Base-by-base conservation (phyloP, 2,797 vertebrate genomes). In the Sebastolobus alascanus region DNA sequence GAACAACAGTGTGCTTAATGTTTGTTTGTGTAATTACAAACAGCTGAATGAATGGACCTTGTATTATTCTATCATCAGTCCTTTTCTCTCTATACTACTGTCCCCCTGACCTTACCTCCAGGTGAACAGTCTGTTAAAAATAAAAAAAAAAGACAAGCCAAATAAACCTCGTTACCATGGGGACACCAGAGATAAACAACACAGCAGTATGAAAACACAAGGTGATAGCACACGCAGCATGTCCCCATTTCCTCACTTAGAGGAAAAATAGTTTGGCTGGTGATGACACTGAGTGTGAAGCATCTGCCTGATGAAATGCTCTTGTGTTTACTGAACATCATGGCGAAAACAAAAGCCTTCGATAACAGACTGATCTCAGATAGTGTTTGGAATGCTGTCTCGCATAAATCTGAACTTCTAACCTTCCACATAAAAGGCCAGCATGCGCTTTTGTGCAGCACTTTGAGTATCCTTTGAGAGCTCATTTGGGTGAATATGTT, bases 401-500 rank as follows among this genome's bases (percentile, higher is more conserved):
- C 2, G 9, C 46, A 71, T 70, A 60, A 77, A 84, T 79, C 35
- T 43, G 9, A 61, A 68, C 29, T 71, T 65, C 13, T 68, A 69
- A 79, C 77, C 63, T 78, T 68, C 2, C 27, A 10, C 76, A 5
- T 77, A 22, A 33, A n/a, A n/a, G 25, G 22, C 10, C 35, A 40
- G 40, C 8, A n/a, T 71, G 61, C 2, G 43, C 37, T 55, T 43
- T 56, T 58, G 31, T 71, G 27, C n/a, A 40, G 37, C 25, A 35
- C 31, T 38, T 54, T 4, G 12, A 59, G 35, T 0, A 8, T 74
- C 76, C 38, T 73, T 33, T 59, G 59, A 74, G 80, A 78, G 64
- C 58, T 87, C 33, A 70, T 86, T 86, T 89, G 56, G 55, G 74
- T 77, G 63, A 80, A 78, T 81, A 75, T 75, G 81, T 77, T 63